Percentiles rank a stretch among this genome's conserved stretches.
phyloP scores from a whole-genome alignment of 2,113 vertebrate genomes.

The Ascaphus truei region DNA sequence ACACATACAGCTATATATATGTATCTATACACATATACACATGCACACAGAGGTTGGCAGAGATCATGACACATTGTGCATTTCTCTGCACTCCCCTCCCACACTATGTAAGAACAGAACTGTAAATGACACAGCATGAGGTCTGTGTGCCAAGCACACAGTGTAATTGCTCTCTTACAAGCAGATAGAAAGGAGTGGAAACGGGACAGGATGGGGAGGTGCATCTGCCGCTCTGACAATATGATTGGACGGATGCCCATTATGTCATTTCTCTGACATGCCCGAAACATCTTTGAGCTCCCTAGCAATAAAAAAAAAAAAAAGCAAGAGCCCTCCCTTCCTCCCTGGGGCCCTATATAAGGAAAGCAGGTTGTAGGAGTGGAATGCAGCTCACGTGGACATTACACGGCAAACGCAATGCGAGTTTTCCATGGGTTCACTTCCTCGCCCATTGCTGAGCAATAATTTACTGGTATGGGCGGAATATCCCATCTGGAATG shows the following conservation, averaged over 20 bases:
- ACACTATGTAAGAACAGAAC: too few species aligned
- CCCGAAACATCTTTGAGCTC: neutral
- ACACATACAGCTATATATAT: too few species aligned
- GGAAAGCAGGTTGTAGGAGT: neutral
- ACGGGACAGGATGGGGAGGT: neutral
- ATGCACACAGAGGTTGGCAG: too few species aligned
- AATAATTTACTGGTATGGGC: constrained; percentile 26
- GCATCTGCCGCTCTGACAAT: neutral
- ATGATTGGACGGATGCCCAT: constrained; percentile 6
- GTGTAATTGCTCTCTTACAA: too few species aligned
- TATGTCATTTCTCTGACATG: neutral
- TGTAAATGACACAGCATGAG: too few species aligned
- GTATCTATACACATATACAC: too few species aligned
- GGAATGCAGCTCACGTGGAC: neutral
- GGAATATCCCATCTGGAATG: constrained; percentile 13
- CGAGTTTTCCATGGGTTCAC: constrained; percentile 21
- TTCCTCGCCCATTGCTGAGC: constrained; percentile 18
- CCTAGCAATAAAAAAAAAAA: neutral
- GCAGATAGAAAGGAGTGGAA: too few species aligned
- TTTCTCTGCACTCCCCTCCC: too few species aligned
- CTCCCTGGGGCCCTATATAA: too few species aligned
- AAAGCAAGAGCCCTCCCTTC: neutral
- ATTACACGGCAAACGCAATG: neutral
- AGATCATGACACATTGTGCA: too few species aligned
- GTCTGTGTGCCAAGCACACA: too few species aligned